Conservation (phyloP, 2,888 invertebrate species). For the Aelia acuminata region DNA sequence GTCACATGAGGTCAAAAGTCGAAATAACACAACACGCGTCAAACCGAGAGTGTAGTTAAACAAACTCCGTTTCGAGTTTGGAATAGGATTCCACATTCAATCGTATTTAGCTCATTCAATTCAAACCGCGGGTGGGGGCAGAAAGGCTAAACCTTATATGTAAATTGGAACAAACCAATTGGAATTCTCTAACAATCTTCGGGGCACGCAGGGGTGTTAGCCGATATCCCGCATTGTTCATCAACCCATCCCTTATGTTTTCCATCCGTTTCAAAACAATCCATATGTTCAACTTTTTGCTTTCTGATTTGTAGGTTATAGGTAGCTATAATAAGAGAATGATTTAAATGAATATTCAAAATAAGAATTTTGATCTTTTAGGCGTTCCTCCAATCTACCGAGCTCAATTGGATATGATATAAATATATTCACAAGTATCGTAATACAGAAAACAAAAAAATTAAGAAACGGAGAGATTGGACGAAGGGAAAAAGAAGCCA, state of each 20-base stretch:
- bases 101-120: slow-evolving; percentile 14
- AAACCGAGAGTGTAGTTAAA: neutral
- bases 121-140: neutral
- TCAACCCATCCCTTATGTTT: neutral
- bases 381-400: neutral
- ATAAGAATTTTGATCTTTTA: too few relatives aligned
- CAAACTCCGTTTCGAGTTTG: neutral
- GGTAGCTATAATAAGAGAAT: too few relatives aligned
- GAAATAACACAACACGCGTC: neutral
- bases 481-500: neutral
- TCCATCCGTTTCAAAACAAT: neutral
- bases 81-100: neutral
- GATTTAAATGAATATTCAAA: too few relatives aligned
- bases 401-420: neutral
- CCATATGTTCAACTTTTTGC: too few relatives aligned
- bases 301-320: too few relatives aligned
- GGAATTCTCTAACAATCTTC: slow-evolving; percentile 4
- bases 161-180: neutral
- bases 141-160: neutral
- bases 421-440: neutral
- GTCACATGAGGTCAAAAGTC: neutral
- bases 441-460: neutral
- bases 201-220: neutral
- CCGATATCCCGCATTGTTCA: neutral
- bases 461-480: neutral